Percentiles rank a stretch among this genome's conserved stretches.
Evolutionary conservation across 1,140 invertebrate genomes (phyloP).

Genomic region (Scaptomyza hsui): DNA sequence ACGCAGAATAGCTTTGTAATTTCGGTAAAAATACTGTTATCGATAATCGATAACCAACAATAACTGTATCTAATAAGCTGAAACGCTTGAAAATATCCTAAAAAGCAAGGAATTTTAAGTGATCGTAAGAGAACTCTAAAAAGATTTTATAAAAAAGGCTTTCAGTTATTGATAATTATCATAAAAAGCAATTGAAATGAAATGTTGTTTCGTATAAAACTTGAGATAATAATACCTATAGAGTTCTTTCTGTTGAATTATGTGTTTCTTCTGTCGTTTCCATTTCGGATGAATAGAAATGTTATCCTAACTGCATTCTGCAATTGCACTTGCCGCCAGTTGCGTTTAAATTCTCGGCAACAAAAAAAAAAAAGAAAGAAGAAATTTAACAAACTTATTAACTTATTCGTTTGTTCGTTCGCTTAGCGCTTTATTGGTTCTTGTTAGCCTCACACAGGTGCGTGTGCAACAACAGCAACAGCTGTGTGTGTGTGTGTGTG

Average conservation of each 20-base stretch:
- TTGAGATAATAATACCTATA: not conserved
- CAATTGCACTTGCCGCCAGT: constrained; percentile 1
- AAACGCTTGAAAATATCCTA: too few relatives aligned
- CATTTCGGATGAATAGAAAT: not conserved
- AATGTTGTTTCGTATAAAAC: too few relatives aligned
- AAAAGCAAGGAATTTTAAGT: too few relatives aligned
- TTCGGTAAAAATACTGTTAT: too few relatives aligned
- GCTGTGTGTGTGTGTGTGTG: constrained; percentile 13
- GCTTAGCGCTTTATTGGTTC: constrained; percentile 12
- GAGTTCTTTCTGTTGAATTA: not conserved
- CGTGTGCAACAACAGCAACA: constrained; percentile 25
- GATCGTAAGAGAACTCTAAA: too few relatives aligned
- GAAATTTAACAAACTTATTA: not conserved
- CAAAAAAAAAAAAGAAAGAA: not conserved
- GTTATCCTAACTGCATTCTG: not conserved
- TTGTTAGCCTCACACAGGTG: constrained; percentile 26
- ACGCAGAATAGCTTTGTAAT: too few relatives aligned
- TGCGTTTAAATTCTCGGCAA: constrained; percentile 1
- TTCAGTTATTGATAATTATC: too few relatives aligned
- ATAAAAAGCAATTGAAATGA: too few relatives aligned
- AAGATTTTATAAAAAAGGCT: too few relatives aligned
- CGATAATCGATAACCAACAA: not conserved
- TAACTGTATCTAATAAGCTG: too few relatives aligned
- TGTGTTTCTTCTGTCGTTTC: not conserved
- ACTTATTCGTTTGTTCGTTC: not conserved